Evolutionary conservation across 1,140 invertebrate genomes (phyloP).

Genomic region (Hesperophylax magnus): DNA sequence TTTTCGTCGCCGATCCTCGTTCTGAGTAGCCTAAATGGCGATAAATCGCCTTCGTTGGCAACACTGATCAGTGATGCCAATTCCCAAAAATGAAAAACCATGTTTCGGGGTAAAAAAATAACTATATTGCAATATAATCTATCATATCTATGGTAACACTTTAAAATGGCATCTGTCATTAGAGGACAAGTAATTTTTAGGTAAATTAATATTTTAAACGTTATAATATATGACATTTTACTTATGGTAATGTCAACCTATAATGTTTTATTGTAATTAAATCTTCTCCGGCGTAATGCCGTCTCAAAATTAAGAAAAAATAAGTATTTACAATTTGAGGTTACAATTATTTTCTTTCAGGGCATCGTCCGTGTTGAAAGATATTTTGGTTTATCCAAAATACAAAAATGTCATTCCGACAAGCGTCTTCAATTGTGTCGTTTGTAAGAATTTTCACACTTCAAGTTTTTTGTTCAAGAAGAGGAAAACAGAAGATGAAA

Average conservation of each 20-base stretch:
- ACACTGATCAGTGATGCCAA: no score
- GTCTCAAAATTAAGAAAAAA: not conserved
- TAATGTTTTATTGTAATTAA: not conserved
- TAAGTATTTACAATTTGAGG: slow-evolving; percentile 1
- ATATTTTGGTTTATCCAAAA: slow-evolving; percentile 5
- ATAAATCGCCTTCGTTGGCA: no score
- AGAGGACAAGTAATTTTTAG: slow-evolving; percentile 30
- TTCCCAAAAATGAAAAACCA: no score
- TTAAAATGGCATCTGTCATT: slow-evolving; percentile 41
- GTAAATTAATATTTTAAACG: slow-evolving; percentile 11
- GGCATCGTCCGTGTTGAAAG: slow-evolving; percentile 1
- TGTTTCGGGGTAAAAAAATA: no score
- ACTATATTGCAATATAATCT: no score
- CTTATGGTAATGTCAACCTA: not conserved
- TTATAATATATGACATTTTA: not conserved
- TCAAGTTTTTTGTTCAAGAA: slow-evolving; percentile 41
- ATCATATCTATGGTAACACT: no score
- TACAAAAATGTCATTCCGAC: not conserved
- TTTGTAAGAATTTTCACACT: slow-evolving; percentile 36
- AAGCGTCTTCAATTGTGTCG: not conserved
- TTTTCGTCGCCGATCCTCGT: no score
- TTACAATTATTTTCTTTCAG: slow-evolving; percentile 15
- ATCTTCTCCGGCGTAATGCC: not conserved
- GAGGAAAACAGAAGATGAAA: slow-evolving; percentile 47
- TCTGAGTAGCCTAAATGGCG: no score